Percentiles rank a stretch among this genome's conserved stretches.
Conservation (phyloP, 2,888 invertebrate species). For the Sinohyriopsis cumingii region DNA sequence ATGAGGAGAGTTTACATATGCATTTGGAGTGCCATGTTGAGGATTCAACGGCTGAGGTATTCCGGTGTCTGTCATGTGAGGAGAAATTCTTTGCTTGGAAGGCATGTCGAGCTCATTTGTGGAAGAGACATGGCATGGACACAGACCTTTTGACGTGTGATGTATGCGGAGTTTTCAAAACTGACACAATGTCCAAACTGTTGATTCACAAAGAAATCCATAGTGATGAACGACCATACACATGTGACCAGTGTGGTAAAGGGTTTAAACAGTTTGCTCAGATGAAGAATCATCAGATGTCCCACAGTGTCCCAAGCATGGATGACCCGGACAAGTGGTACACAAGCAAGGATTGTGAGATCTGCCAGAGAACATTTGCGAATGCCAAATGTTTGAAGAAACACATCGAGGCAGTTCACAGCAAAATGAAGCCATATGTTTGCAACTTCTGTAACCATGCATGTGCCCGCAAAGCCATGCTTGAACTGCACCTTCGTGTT, state of each 20-base stretch:
- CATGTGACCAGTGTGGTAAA: slow-evolving; percentile 79
- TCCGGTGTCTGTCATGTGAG: slow-evolving; percentile 81
- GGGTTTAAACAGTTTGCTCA: slow-evolving; percentile 87
- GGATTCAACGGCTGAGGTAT: slow-evolving; percentile 51
- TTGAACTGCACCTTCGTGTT: slow-evolving; percentile 80
- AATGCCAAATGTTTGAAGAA: slow-evolving; percentile 73
- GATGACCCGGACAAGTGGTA: slow-evolving; percentile 46
- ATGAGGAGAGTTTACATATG: slow-evolving; percentile 77
- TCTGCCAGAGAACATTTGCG: slow-evolving; percentile 78
- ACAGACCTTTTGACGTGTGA: slow-evolving; percentile 84
- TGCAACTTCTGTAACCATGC: slow-evolving; percentile 82
- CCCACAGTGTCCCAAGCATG: slow-evolving; percentile 44
- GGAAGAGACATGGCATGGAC: slow-evolving; percentile 83
- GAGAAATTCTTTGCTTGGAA: slow-evolving; percentile 78
- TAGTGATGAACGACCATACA: slow-evolving; percentile 63
- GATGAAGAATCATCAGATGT: slow-evolving; percentile 82
- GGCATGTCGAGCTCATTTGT: slow-evolving; percentile 80
- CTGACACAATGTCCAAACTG: slow-evolving; percentile 77
- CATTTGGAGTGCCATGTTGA: slow-evolving; percentile 79
- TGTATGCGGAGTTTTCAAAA: slow-evolving; percentile 59
- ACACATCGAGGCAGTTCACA: slow-evolving; percentile 76
- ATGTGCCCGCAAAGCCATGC: slow-evolving; percentile 78
- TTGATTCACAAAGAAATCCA: slow-evolving; percentile 82
- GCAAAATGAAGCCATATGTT: slow-evolving; percentile 78
- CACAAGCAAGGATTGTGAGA: slow-evolving; percentile 75